Evolutionary conservation across 2,888 invertebrate species (phyloP).

Genomic region (Panzeria rudis): DNA sequence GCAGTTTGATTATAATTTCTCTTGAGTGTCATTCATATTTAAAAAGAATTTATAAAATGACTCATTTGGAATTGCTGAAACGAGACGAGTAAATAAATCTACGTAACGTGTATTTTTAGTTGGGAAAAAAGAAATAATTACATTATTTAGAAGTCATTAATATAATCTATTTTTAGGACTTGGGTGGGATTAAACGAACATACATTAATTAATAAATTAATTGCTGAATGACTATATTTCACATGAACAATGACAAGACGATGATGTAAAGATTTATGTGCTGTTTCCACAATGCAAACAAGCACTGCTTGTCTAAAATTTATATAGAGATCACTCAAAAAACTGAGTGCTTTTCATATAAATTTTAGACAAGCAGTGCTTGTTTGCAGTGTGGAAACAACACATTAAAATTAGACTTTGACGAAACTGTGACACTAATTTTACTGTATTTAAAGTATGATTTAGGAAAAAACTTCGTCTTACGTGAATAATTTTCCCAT

Average conservation of each 20-base stretch:
- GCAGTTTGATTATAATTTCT: slow-evolving; percentile 6
- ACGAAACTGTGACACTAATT: neutral
- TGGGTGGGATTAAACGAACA: neutral
- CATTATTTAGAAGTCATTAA: neutral
- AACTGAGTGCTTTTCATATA: too few species aligned
- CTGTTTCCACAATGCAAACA: too few species aligned
- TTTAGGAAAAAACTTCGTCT: too few species aligned
- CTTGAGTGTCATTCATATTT: neutral
- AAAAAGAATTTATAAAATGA: slow-evolving; percentile 2
- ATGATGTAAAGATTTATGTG: neutral
- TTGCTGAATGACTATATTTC: too few species aligned
- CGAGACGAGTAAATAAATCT: neutral
- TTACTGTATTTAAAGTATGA: neutral
- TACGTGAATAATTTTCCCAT: too few species aligned
- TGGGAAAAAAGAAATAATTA: neutral
- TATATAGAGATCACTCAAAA: too few species aligned
- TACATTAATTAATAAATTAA: neutral
- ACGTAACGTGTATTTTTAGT: neutral
- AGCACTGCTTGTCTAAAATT: too few species aligned
- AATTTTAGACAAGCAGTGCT: too few species aligned
- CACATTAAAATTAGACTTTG: neutral
- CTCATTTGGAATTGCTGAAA: slow-evolving; percentile 5
- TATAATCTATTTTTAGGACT: neutral
- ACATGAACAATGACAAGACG: neutral
- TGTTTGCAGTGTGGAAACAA: too few species aligned